Evolutionary conservation across 2,888 invertebrate species (phyloP).

Genomic region (Bombyx huttoni): DNA sequence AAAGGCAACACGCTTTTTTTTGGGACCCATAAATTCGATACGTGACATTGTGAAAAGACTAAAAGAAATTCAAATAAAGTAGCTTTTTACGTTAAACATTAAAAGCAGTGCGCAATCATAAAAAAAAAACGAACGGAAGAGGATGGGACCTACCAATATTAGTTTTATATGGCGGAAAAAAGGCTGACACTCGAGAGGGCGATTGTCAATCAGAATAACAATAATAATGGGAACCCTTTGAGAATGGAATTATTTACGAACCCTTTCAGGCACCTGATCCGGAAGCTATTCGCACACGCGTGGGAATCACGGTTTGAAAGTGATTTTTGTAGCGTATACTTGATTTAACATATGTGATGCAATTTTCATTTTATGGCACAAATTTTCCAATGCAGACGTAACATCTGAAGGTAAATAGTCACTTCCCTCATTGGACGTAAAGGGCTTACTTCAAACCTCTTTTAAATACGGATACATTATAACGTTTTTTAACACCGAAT

Average conservation of each 20-base stretch:
- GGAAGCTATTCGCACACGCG: conserved; percentile 64
- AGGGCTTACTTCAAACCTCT: too few species aligned
- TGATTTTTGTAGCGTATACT: neutral
- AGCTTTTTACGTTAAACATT: conserved; percentile 41
- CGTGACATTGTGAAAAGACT: conserved; percentile 22
- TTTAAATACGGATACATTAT: too few species aligned
- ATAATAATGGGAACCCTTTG: conserved; percentile 61
- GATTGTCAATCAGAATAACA: conserved; percentile 62
- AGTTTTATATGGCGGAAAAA: conserved; percentile 68
- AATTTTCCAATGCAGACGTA: too few species aligned
- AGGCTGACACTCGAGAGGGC: conserved; percentile 54
- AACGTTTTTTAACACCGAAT: too few species aligned
- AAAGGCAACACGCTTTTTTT: conserved; percentile 2
- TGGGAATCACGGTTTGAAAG: conserved; percentile 33
- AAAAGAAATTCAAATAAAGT: conserved; percentile 56
- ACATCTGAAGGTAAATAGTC: too few species aligned
- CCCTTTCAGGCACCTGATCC: conserved; percentile 68
- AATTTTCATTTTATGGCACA: neutral
- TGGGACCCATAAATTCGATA: conserved; percentile 26
- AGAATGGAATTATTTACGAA: conserved; percentile 41
- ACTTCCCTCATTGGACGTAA: too few species aligned
- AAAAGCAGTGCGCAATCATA: conserved; percentile 40
- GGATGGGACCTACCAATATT: conserved; percentile 71
- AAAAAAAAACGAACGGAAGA: conserved; percentile 65
- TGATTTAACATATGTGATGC: neutral